A percentile compares a stretch with the other conserved stretches of the same genome.
phyloP scores from a whole-genome alignment of 2,888 invertebrate species.

The Pheosia gnoma region DNA sequence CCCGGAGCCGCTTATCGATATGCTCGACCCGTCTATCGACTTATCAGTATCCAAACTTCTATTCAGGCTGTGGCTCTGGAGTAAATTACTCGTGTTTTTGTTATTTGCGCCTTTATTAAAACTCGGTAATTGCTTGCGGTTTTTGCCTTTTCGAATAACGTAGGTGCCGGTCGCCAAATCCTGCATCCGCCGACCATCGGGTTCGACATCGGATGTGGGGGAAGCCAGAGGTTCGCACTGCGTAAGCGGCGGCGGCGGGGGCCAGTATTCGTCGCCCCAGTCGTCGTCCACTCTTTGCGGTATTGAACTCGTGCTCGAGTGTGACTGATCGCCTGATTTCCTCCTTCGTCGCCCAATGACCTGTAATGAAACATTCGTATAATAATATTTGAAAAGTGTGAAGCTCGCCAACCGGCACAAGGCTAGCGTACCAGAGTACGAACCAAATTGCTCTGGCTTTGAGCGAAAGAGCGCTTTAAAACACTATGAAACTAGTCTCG shows the following conservation, averaged over 20 bases:
- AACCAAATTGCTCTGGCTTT: no score
- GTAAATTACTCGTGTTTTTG: conserved; percentile 65
- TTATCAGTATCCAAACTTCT: conserved; percentile 77
- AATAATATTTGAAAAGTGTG: no score
- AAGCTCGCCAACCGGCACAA: no score
- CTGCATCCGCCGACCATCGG: conserved; percentile 63
- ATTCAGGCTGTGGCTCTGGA: conserved; percentile 76
- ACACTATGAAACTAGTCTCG: no score
- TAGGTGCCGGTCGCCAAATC: conserved; percentile 88
- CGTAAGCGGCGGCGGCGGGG: conserved; percentile 87
- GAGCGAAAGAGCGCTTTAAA: no score
- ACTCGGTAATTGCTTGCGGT: conserved; percentile 86
- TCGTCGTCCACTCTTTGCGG: conserved; percentile 86
- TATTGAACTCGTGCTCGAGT: conserved; percentile 89
- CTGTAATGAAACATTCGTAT: conserved; percentile 57
- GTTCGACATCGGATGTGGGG: conserved; percentile 86
- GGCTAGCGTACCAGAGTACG: no score
- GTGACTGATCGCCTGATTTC: conserved; percentile 84
- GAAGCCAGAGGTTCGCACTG: conserved; percentile 87
- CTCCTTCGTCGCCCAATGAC: conserved; percentile 83
- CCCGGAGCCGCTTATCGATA: conserved; percentile 79
- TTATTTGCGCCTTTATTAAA: conserved; percentile 81
- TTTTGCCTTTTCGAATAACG: conserved; percentile 90
- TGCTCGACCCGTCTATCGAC: conserved; percentile 78
- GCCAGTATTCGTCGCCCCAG: conserved; percentile 88